Evolutionary conservation across 2,113 vertebrate species (phyloP).

Genomic region (Mustela nigripes): DNA sequence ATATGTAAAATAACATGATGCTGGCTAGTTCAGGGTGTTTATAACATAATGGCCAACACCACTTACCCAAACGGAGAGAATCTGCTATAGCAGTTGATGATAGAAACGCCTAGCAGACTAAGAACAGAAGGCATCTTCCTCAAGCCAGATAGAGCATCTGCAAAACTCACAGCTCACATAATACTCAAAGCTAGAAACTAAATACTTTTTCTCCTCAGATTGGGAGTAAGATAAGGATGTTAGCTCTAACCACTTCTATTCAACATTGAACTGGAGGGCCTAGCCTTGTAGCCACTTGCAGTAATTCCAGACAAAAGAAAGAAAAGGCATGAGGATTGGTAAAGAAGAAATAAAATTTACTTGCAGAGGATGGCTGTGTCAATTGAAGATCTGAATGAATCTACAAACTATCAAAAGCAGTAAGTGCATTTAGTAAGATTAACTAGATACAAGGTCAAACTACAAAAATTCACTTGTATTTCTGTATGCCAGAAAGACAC

Average conservation of each 20-base stretch:
- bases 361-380: background rate
- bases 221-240: background rate
- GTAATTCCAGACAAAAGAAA: background rate
- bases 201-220: background rate
- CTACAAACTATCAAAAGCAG: background rate
- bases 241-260: background rate
- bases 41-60: background rate
- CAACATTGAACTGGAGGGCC: background rate
- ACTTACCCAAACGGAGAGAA: background rate
- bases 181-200: background rate
- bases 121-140: conserved; percentile 23
- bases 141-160: background rate
- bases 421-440: background rate
- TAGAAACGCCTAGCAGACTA: conserved; percentile 5
- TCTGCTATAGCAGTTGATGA: background rate
- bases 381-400: background rate
- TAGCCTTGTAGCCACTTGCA: background rate
- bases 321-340: background rate
- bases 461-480: background rate
- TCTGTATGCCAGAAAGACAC: background rate
- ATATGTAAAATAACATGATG: background rate
- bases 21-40: background rate
- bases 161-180: background rate
- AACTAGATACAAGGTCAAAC: background rate
- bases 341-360: background rate